Conservation (phyloP, 2,888 invertebrate genomes). For the Drosophila greeni region DNA sequence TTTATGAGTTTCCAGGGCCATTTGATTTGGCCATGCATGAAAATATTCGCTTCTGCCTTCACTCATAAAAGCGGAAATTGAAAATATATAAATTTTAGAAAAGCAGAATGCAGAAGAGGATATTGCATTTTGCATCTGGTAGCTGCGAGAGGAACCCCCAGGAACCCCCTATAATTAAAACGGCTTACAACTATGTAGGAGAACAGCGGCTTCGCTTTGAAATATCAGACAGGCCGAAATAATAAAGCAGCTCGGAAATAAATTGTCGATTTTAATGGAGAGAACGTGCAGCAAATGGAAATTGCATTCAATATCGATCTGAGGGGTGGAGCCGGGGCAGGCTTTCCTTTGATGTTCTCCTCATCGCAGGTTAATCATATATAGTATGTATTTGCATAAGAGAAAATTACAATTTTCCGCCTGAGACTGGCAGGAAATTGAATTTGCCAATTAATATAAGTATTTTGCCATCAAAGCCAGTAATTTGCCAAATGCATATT, state of each 20-base stretch:
- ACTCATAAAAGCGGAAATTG: slow-evolving; percentile 69
- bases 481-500: slow-evolving; percentile 22
- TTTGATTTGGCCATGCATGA: slow-evolving; percentile 68
- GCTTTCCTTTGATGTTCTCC: slow-evolving; percentile 20
- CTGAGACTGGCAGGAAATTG: slow-evolving; percentile 1
- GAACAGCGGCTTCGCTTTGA: slow-evolving; percentile 7
- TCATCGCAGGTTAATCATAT: slow-evolving; percentile 13
- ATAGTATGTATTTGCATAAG: slow-evolving; percentile 17
- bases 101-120: slow-evolving; percentile 38
- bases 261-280: slow-evolving; percentile 19
- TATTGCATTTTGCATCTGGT: slow-evolving; percentile 61
- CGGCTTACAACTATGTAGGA: slow-evolving; percentile 23
- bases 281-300: slow-evolving; percentile 18
- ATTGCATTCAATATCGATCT: slow-evolving; percentile 14
- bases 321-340: neutral
- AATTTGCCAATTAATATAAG: slow-evolving; percentile 16
- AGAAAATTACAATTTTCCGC: slow-evolving; percentile 29
- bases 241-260: slow-evolving; percentile 15
- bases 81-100: slow-evolving; percentile 66
- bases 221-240: slow-evolving; percentile 7
- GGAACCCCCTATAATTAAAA: slow-evolving; percentile 30
- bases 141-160: slow-evolving; percentile 28
- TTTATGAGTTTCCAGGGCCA: slow-evolving; percentile 57
- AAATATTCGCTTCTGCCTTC: slow-evolving; percentile 57
- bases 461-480: slow-evolving; percentile 1